These are phyloP conservation scores for Seira sanloemensis DNA, from an alignment of 2,888 invertebrate species.

Conservation along the genomic window DNA sequence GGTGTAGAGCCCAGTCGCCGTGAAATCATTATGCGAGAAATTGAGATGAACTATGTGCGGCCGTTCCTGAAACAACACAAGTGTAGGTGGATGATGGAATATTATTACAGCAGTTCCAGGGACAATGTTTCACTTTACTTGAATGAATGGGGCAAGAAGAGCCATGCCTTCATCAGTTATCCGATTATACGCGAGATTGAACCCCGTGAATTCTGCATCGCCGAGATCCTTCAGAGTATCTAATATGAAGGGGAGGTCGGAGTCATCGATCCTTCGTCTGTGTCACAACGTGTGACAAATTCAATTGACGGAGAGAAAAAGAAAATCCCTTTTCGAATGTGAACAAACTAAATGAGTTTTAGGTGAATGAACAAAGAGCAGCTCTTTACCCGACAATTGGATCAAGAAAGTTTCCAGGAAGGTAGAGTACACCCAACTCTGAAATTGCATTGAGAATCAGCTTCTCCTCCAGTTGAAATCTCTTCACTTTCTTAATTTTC, in stretches of 20 bases:
- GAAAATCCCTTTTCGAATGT: too few relatives aligned
- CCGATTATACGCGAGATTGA: constrained; percentile 72
- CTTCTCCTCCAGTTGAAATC: constrained; percentile 45
- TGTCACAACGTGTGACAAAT: too few relatives aligned
- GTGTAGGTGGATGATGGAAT: not conserved
- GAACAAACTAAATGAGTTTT: too few relatives aligned
- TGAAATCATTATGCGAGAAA: constrained; percentile 70
- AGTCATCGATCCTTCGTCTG: constrained; percentile 66
- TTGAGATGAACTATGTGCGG: constrained; percentile 60
- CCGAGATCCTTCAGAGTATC: constrained; percentile 51
- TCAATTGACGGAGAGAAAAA: too few relatives aligned
- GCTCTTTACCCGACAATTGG: constrained; percentile 54
- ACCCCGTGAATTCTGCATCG: constrained; percentile 39
- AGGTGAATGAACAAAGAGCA: not conserved
- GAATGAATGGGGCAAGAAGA: constrained; percentile 56
- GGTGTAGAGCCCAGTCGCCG: constrained; percentile 58
- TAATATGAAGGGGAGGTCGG: constrained; percentile 59
- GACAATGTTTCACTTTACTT: constrained; percentile 48
- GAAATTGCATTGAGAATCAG: constrained; percentile 31
- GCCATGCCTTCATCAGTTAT: constrained; percentile 66
- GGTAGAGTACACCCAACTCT: constrained; percentile 47
- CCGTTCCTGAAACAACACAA: constrained; percentile 39
- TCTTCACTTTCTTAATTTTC: constrained; percentile 13
- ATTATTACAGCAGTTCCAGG: too few relatives aligned
- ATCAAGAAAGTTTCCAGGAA: constrained; percentile 63